Percentiles rank a stretch among this genome's conserved stretches.
Evolutionary conservation across 2,797 vertebrate species (phyloP).

Genomic region (Bradypodion ventrale): DNA sequence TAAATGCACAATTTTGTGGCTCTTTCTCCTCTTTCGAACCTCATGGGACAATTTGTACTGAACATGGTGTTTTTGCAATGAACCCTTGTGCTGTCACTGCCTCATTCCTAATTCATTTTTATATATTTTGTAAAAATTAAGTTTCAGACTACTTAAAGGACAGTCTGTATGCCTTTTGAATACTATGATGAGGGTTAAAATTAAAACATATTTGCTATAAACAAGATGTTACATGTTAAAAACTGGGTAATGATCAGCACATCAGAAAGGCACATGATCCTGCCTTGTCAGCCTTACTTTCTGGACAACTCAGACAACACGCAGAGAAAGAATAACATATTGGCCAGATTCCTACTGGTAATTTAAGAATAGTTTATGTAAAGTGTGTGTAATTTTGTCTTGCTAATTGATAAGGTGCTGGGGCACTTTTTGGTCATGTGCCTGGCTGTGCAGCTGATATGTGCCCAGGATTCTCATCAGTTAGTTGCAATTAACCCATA

Average conservation of each 20-base stretch:
- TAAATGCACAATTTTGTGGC: slow-evolving; percentile 1
- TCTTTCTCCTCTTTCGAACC: slow-evolving; percentile 16
- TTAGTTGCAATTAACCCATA: neutral
- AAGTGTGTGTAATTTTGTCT: no score
- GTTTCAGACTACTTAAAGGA: slow-evolving; percentile 35
- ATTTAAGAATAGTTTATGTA: no score
- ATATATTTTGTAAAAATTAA: slow-evolving; percentile 28
- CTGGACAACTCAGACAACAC: neutral
- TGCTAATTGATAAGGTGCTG: no score
- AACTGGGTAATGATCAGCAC: neutral
- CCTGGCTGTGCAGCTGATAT: no score
- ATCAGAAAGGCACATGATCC: neutral
- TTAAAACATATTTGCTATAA: neutral
- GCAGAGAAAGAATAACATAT: neutral
- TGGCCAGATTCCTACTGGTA: no score
- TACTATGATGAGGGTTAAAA: neutral
- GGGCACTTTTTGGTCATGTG: no score
- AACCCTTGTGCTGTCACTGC: slow-evolving; percentile 41
- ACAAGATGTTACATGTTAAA: neutral
- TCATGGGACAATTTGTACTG: slow-evolving; percentile 47
- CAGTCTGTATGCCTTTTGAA: slow-evolving; percentile 34
- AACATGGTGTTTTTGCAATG: slow-evolving; percentile 50
- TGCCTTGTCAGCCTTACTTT: neutral
- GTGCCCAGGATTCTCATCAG: no score
- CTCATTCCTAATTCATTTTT: neutral